Evolutionary conservation across 1,140 invertebrate species (phyloP).

Genomic region (Formica selysi): DNA sequence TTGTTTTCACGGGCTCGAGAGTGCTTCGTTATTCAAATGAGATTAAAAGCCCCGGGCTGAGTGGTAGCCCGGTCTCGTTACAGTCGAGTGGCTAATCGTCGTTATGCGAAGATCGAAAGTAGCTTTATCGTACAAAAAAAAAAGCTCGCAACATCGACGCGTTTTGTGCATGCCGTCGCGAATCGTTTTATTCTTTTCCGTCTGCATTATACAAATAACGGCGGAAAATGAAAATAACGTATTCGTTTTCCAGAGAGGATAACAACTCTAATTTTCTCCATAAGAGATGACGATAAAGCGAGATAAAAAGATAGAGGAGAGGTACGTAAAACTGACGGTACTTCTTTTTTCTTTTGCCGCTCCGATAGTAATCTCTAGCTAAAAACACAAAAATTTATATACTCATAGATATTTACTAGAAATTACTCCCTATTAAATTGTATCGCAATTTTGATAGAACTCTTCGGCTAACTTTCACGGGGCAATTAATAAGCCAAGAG

Average conservation of each 20-base stretch:
- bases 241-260: not conserved
- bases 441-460: too few species aligned
- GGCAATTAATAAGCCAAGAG: not conserved
- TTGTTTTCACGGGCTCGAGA: constrained; percentile 63
- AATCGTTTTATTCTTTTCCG: constrained; percentile 43
- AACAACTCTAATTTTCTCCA: not conserved
- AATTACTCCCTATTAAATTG: too few species aligned
- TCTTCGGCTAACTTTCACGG: not conserved
- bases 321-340: too few species aligned
- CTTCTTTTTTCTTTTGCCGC: too few species aligned
- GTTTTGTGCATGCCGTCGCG: constrained; percentile 20
- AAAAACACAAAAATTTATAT: too few species aligned
- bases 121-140: constrained; percentile 50
- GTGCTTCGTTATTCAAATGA: constrained; percentile 65
- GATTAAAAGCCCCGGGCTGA: constrained; percentile 61
- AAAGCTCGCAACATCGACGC: constrained; percentile 22
- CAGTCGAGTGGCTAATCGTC: constrained; percentile 65
- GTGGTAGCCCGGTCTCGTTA: constrained; percentile 59
- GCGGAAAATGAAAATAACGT: constrained; percentile 22
- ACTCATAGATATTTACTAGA: too few species aligned
- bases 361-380: too few species aligned
- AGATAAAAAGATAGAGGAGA: not conserved
- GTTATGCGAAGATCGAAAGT: constrained; percentile 63
- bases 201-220: constrained; percentile 23
- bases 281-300: not conserved